phyloP scores from a whole-genome alignment of 1,140 invertebrate genomes.

The Drosophila albomicans region DNA sequence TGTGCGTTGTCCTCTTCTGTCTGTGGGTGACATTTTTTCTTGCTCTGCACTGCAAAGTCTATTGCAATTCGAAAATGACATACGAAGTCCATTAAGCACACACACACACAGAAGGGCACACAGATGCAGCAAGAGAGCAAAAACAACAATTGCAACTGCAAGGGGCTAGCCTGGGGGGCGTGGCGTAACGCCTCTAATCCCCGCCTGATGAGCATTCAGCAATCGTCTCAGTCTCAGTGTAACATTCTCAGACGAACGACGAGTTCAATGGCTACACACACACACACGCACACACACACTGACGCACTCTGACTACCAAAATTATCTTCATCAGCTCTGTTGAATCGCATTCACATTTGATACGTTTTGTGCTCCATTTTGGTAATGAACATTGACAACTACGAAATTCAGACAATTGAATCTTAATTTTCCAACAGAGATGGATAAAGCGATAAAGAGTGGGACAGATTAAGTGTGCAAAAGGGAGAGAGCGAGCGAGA shows the following conservation, averaged over 20 bases:
- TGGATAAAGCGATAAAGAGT: not conserved
- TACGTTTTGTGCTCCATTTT: constrained; percentile 69
- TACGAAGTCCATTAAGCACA: constrained; percentile 80
- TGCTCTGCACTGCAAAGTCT: constrained; percentile 61
- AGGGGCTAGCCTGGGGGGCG: not conserved
- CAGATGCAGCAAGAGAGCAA: constrained; percentile 48
- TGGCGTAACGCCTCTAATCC: constrained; percentile 48
- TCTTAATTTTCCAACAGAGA: constrained; percentile 65
- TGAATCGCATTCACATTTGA: constrained; percentile 64
- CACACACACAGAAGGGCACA: constrained; percentile 38
- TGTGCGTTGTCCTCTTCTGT: constrained; percentile 35
- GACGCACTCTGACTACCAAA: constrained; percentile 20
- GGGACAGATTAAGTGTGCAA: too few relatives aligned
- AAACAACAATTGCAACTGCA: constrained; percentile 8
- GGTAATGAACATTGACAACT: constrained; percentile 80
- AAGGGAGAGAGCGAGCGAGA: not conserved
- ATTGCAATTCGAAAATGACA: constrained; percentile 83
- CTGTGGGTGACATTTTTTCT: constrained; percentile 77
- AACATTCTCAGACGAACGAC: constrained; percentile 46
- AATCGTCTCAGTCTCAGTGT: constrained; percentile 24
- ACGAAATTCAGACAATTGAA: constrained; percentile 80
- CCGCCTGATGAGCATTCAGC: constrained; percentile 52
- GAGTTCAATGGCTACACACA: not conserved
- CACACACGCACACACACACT: not conserved
- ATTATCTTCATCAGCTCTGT: constrained; percentile 65